Conservation (phyloP, 2,797 vertebrate genomes). For the Jordanella pulchra region DNA sequence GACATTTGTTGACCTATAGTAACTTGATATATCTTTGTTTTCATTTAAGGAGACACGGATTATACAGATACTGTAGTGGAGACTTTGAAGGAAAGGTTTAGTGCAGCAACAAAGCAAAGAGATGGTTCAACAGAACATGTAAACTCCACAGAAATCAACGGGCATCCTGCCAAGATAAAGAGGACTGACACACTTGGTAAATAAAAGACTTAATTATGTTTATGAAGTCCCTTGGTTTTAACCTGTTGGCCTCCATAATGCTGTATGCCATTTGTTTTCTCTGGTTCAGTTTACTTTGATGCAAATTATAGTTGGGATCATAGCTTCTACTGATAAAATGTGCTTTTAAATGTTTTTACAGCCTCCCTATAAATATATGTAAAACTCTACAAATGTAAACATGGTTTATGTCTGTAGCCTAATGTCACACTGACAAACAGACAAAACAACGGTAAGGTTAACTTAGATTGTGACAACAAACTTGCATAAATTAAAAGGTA, state of each 20-base stretch:
- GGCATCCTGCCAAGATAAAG: slow-evolving; percentile 84
- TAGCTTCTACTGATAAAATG: not conserved
- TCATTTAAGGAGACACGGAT: slow-evolving; percentile 50
- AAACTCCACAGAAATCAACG: slow-evolving; percentile 77
- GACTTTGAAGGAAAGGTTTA: slow-evolving; percentile 76
- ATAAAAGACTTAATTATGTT: slow-evolving; percentile 8
- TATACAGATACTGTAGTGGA: slow-evolving; percentile 76
- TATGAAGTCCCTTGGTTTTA: not conserved
- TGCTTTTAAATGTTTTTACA: not conserved
- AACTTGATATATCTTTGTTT: slow-evolving; percentile 5
- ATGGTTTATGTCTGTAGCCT: too few relatives aligned
- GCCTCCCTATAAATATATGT: not conserved
- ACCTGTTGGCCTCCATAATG: not conserved
- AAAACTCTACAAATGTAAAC: too few relatives aligned
- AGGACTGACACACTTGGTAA: slow-evolving; percentile 85
- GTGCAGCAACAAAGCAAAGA: slow-evolving; percentile 80
- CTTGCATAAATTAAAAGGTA: too few relatives aligned
- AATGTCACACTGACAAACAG: too few relatives aligned
- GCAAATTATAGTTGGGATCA: not conserved
- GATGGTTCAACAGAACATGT: slow-evolving; percentile 67
- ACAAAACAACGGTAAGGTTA: too few relatives aligned
- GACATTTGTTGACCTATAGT: not conserved
- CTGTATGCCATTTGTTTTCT: not conserved
- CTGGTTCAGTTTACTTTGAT: not conserved
- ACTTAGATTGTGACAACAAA: too few relatives aligned